These are phyloP conservation scores for Antheraea pernyi DNA, from an alignment of 1,140 invertebrate genomes.

Conservation along the genomic window DNA sequence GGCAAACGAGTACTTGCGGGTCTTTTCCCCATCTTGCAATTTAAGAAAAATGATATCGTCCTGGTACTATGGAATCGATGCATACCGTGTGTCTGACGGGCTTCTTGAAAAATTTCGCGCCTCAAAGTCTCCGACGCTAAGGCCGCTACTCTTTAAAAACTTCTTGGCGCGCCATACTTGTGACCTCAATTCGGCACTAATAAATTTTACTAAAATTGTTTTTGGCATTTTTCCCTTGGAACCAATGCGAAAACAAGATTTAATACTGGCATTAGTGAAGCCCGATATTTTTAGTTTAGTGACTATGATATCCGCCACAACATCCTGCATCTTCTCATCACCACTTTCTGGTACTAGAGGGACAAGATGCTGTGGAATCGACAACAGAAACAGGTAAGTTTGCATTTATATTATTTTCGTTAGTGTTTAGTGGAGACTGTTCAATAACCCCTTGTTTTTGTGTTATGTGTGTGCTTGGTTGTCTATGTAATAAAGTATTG, in stretches of 20 bases:
- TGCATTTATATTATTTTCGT: too few species aligned
- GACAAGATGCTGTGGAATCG: too few species aligned
- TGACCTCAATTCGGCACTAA: neutral
- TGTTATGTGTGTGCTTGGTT: too few species aligned
- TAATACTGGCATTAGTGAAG: neutral
- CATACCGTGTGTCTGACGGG: conserved; percentile 11
- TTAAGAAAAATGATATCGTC: conserved; percentile 12
- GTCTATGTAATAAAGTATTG: too few species aligned
- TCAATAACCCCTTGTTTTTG: too few species aligned
- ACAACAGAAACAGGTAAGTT: too few species aligned
- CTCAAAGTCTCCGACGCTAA: neutral
- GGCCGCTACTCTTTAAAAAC: neutral
- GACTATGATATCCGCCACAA: neutral
- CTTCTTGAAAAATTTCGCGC: neutral
- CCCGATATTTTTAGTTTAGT: neutral
- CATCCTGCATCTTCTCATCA: conserved; percentile 15
- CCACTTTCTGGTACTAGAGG: conserved; percentile 15
- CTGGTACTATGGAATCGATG: conserved; percentile 10
- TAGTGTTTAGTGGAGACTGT: too few species aligned
- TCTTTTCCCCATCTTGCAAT: conserved; percentile 7
- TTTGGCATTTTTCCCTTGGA: neutral
- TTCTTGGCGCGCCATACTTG: neutral
- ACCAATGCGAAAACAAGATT: conserved; percentile 1
- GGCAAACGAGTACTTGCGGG: neutral
- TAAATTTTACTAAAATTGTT: conserved; percentile 5